Conservation (phyloP, 2,797 vertebrate genomes). For the Lates japonicus region DNA sequence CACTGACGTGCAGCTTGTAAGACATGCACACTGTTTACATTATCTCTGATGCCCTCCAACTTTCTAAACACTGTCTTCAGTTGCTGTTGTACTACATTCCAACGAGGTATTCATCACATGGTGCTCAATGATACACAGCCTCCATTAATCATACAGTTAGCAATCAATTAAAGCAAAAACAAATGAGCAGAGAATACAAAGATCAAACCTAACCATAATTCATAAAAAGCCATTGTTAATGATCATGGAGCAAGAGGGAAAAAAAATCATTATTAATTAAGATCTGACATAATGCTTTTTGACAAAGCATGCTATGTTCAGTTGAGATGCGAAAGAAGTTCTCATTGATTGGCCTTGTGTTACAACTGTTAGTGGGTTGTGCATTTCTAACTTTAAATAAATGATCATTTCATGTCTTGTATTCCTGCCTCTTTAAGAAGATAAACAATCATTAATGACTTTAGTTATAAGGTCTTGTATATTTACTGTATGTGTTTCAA, state of each 20-base stretch:
- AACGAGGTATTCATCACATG: slow-evolving; percentile 92
- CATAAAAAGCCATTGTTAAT: slow-evolving; percentile 88
- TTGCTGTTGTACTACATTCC: slow-evolving; percentile 85
- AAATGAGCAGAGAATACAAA: slow-evolving; percentile 94
- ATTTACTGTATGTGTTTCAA: slow-evolving; percentile 28
- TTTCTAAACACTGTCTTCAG: slow-evolving; percentile 86
- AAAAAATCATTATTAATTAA: slow-evolving; percentile 85
- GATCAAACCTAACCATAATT: slow-evolving; percentile 94
- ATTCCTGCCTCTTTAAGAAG: slow-evolving; percentile 58
- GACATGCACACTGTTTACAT: slow-evolving; percentile 79
- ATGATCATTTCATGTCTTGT: slow-evolving; percentile 69
- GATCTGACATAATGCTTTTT: slow-evolving; percentile 81
- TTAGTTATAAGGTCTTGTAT: slow-evolving; percentile 30
- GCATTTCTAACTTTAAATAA: slow-evolving; percentile 76
- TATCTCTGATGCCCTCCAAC: slow-evolving; percentile 89
- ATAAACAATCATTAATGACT: slow-evolving; percentile 58
- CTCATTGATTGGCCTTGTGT: slow-evolving; percentile 74
- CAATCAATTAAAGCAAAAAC: slow-evolving; percentile 97
- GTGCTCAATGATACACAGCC: slow-evolving; percentile 86
- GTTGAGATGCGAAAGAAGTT: slow-evolving; percentile 68
- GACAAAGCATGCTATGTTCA: slow-evolving; percentile 76
- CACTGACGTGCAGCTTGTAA: slow-evolving; percentile 77
- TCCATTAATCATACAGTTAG: slow-evolving; percentile 94
- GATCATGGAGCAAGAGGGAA: slow-evolving; percentile 67
- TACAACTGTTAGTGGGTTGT: slow-evolving; percentile 64